Percentiles rank a stretch among this genome's conserved stretches.
These are phyloP conservation scores for Campylomormyrus numenius DNA, from an alignment of 2,113 vertebrate species.

Conservation along the genomic window DNA sequence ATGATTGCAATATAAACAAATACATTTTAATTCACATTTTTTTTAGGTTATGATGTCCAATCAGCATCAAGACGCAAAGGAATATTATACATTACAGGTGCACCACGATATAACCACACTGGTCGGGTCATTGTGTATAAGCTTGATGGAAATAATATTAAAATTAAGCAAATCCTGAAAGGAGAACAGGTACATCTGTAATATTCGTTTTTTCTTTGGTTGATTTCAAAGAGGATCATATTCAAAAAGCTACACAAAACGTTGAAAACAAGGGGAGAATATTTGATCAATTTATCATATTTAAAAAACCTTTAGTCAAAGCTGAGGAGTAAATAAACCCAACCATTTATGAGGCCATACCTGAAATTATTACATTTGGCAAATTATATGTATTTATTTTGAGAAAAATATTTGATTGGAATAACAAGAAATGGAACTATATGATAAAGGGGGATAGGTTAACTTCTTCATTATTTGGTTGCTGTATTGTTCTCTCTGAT, in stretches of 20 bases:
- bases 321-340: neutral
- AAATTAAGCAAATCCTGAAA: constrained; percentile 70
- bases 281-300: neutral
- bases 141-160: constrained; percentile 54
- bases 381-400: neutral
- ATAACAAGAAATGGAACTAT: neutral
- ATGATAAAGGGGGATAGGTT: neutral
- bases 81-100: constrained; percentile 79
- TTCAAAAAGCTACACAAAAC: neutral
- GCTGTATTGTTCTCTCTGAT: neutral
- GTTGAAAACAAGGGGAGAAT: neutral
- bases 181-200: constrained; percentile 80
- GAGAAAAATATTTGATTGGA: neutral
- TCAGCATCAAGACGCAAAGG: constrained; percentile 68
- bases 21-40: neutral
- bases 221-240: neutral
- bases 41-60: constrained; percentile 81
- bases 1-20: neutral
- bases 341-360: neutral
- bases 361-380: neutral
- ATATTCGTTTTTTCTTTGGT: neutral
- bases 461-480: neutral
- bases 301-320: neutral
- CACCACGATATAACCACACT: constrained; percentile 89
- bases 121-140: constrained; percentile 82